Percentiles rank a stretch among this genome's conserved stretches.
Evolutionary conservation across 2,113 vertebrate genomes (phyloP).

Genomic region (Sphyrna mokarran): DNA sequence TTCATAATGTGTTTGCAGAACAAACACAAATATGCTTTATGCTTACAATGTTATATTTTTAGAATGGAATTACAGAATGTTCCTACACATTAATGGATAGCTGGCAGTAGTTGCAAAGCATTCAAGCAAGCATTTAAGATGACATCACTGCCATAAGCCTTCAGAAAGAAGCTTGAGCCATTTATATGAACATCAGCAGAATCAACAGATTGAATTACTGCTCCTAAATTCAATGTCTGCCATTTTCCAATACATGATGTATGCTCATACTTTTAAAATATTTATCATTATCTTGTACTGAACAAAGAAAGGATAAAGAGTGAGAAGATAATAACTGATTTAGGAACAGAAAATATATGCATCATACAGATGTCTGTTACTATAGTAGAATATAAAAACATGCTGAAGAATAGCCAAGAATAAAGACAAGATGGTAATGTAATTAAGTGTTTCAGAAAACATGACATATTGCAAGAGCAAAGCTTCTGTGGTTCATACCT

Average conservation of each 20-base stretch:
- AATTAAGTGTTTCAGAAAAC: conserved; percentile 1
- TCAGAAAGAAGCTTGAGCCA: conserved; percentile 12
- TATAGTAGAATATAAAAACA: neutral
- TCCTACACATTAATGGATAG: neutral
- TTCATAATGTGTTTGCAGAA: neutral
- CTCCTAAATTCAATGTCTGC: conserved; percentile 12
- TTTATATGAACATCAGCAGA: conserved; percentile 28
- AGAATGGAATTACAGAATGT: neutral
- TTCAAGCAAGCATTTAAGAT: conserved; percentile 17
- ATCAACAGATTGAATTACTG: conserved; percentile 21
- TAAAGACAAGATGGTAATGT: neutral
- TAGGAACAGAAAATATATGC: neutral
- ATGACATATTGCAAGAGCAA: conserved; percentile 16
- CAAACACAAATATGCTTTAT: neutral
- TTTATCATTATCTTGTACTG: neutral
- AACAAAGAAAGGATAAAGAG: neutral
- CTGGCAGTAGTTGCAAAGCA: neutral
- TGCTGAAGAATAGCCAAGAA: neutral
- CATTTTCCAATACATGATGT: conserved; percentile 5
- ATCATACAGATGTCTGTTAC: neutral
- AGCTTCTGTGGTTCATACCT: neutral
- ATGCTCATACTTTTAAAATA: neutral
- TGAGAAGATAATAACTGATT: neutral
- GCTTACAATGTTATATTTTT: conserved; percentile 15
- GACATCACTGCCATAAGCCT: neutral